Percentiles rank a stretch among this genome's conserved stretches.
These are phyloP conservation scores for Nylanderia fulva DNA, from an alignment of 1,140 invertebrate species.

Conservation along the genomic window DNA sequence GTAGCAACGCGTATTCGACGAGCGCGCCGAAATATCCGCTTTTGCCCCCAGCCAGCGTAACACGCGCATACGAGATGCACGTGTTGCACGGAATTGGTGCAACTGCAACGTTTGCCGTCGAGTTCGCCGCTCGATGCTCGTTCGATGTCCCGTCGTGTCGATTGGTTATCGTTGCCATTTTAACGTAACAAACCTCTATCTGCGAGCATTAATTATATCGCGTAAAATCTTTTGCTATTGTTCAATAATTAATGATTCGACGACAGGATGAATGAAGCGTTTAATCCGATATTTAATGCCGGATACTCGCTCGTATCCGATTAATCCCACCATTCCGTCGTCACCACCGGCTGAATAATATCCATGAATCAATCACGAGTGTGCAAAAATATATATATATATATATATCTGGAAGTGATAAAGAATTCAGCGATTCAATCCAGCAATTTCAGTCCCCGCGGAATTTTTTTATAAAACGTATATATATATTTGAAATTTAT, in stretches of 20 bases:
- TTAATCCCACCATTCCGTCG: slow-evolving; percentile 43
- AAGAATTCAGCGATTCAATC: slow-evolving; percentile 38
- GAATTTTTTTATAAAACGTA: slow-evolving; percentile 31
- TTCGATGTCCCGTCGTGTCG: slow-evolving; percentile 13
- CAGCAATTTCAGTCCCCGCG: slow-evolving; percentile 10
- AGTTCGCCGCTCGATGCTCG: not conserved
- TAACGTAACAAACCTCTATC: not conserved
- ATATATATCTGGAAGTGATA: slow-evolving; percentile 13
- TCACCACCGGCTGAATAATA: slow-evolving; percentile 15
- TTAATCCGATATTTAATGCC: slow-evolving; percentile 52
- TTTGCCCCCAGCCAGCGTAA: slow-evolving; percentile 19
- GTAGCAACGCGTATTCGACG: slow-evolving; percentile 30
- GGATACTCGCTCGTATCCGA: slow-evolving; percentile 36
- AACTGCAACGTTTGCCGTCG: slow-evolving; percentile 21
- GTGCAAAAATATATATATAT: not conserved
- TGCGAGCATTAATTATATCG: slow-evolving; percentile 41
- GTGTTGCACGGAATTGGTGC: slow-evolving; percentile 19
- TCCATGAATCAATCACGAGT: slow-evolving; percentile 49
- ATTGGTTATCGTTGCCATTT: slow-evolving; percentile 44
- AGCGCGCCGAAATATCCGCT: slow-evolving; percentile 32
- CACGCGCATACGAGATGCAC: slow-evolving; percentile 1
- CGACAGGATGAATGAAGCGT: slow-evolving; percentile 31
- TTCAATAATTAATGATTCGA: slow-evolving; percentile 47
- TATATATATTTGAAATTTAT: slow-evolving; percentile 51
- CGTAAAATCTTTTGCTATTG: slow-evolving; percentile 36